A percentile compares a stretch with the other conserved stretches of the same genome.
phyloP scores from a whole-genome alignment of 2,888 invertebrate genomes.

The Diogma glabrata region DNA sequence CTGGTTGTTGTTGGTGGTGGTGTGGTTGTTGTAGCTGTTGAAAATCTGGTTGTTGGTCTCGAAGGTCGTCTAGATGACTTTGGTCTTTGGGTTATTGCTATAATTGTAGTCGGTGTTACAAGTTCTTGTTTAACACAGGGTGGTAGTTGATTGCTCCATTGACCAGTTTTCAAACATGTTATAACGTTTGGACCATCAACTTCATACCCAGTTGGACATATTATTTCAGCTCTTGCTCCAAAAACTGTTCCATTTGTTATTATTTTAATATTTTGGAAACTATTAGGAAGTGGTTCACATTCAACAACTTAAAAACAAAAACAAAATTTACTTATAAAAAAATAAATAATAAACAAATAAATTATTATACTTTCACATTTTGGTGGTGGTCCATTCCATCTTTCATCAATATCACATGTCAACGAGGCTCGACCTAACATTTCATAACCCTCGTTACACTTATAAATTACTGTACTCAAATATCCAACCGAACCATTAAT shows the following conservation, averaged over 20 bases:
- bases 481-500: constrained; percentile 82
- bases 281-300: constrained; percentile 55
- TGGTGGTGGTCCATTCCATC: constrained; percentile 90
- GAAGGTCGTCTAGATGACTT: constrained; percentile 24
- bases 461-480: constrained; percentile 72
- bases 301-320: constrained; percentile 44
- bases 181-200: constrained; percentile 55
- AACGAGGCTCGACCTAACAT: constrained; percentile 73
- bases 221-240: constrained; percentile 64
- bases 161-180: constrained; percentile 61
- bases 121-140: constrained; percentile 56
- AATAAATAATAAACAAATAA: neutral
- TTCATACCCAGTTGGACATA: constrained; percentile 56
- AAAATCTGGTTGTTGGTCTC: constrained; percentile 14
- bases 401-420: constrained; percentile 82
- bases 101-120: constrained; percentile 29
- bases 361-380: constrained; percentile 59
- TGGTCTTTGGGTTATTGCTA: constrained; percentile 30
- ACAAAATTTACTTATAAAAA: neutral
- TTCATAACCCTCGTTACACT: constrained; percentile 71
- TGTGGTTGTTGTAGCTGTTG: constrained; percentile 24
- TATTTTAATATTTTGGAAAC: constrained; percentile 44
- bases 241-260: constrained; percentile 48
- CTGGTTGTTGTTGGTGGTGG: constrained; percentile 29
- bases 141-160: constrained; percentile 67